Evolutionary conservation across 2,113 vertebrate genomes (phyloP), one percentile per base, ranked within the genome.

Genomic region (Lethenteron camtschaticum): DNA sequence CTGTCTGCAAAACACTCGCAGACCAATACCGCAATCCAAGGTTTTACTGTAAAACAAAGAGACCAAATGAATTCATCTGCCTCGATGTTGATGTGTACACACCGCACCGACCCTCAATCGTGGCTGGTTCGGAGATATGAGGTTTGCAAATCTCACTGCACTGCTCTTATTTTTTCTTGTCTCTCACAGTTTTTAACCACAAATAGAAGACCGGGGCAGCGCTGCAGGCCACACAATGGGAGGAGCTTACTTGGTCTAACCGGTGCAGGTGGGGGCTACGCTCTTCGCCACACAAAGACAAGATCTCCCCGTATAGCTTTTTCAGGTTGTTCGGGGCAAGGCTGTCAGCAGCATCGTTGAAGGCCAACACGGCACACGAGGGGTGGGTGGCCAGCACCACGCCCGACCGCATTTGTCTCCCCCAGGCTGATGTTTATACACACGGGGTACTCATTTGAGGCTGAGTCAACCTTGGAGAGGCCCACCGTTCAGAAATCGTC

Each of bases 201-300:
- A 84, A 76, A 85, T 92, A 4, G 88, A 95, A 76, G 85, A 86
- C 57, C 79, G 0, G 87, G 87, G 1, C 79, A 80, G 1, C 76
- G 1, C 79, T 96, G 18, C 80, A 73, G 76, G 76, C 74, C 81
- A 83, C 70, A 87, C 75, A 79, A 72, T 73, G 86, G 12, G 86
- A 89, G 12, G 83, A 85, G 24, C 90, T 95, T 56, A 75, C 82
- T 10, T 80, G 0, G 71, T 81, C 77, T 1, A 72, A 84, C 10
- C 86, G 0, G 82, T 82, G 0, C 91, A 95, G 81, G 90, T 91
- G 80, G 75, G 55, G 9, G 24, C 12, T 41, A 3, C 41, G 12
- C 60, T 18, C 60, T 63, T 8, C 60, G 13, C 60, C 60, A 14
- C 60, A 14, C 60, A 18, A 63, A 63, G 13, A 18, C 18, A 14